A percentile compares a stretch with the other conserved stretches of the same genome.
Conservation (phyloP, 1,140 invertebrate species). For the Neoseiulus cucumeris region DNA sequence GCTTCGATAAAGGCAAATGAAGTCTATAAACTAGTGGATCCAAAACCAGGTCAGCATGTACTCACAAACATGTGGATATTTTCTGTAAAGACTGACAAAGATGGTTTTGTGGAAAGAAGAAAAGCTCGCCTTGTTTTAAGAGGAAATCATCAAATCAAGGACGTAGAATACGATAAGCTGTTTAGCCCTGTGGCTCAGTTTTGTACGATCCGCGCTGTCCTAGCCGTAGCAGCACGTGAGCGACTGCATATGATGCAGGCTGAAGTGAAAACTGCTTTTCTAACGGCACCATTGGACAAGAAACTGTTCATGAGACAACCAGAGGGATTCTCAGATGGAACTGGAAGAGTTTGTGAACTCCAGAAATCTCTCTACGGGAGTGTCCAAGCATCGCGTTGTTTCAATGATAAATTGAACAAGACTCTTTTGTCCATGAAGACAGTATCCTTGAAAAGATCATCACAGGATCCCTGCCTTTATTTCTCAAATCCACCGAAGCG, state of each 20-base stretch:
- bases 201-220: background rate
- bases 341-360: slow-evolving; percentile 15
- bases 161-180: background rate
- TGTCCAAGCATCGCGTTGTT: slow-evolving; percentile 18
- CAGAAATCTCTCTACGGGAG: slow-evolving; percentile 21
- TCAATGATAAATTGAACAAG: background rate
- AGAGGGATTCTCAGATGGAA: slow-evolving; percentile 18
- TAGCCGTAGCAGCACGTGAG: background rate
- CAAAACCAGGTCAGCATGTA: background rate
- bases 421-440: background rate
- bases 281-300: slow-evolving; percentile 25
- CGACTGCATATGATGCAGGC: slow-evolving; percentile 21
- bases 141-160: background rate
- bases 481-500: background rate
- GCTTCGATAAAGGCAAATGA: background rate
- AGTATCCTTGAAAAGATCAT: background rate
- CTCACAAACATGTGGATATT: background rate
- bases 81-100: too few relatives aligned
- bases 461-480: background rate
- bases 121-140: background rate
- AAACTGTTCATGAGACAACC: slow-evolving; percentile 28
- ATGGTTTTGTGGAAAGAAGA: background rate
- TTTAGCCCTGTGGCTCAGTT: background rate
- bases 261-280: slow-evolving; percentile 24
- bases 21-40: background rate